Conservation (phyloP, 2,113 vertebrate genomes). For the Dolichallabes microphthalmus region DNA sequence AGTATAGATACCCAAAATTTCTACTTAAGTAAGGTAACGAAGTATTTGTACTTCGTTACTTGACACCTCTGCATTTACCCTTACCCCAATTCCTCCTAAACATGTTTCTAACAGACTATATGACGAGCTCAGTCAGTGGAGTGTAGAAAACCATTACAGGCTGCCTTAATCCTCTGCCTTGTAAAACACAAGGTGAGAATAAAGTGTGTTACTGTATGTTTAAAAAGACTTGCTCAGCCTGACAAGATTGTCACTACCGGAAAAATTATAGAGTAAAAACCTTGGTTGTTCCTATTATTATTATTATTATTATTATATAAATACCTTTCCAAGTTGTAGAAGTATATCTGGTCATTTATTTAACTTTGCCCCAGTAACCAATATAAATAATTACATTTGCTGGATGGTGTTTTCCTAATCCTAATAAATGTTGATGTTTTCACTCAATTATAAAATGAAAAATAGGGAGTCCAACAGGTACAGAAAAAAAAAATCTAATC, state of each 20-base stretch:
- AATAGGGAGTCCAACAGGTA: background rate
- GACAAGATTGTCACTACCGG: background rate
- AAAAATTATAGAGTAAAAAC: background rate
- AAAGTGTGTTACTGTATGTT: no score
- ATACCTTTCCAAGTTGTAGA: background rate
- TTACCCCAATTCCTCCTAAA: constrained; percentile 66
- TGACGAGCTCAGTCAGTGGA: constrained; percentile 48
- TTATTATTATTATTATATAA: background rate
- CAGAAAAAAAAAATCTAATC: background rate
- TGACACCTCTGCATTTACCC: constrained; percentile 55
- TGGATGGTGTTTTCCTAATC: background rate
- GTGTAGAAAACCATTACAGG: background rate
- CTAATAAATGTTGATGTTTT: background rate
- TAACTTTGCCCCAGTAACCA: background rate
- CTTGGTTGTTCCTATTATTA: background rate
- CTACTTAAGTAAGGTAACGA: no score
- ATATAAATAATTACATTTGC: background rate
- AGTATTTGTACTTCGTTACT: no score
- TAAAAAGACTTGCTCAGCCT: no score
- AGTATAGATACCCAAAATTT: no score
- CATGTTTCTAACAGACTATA: constrained; percentile 62
- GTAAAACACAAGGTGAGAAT: background rate
- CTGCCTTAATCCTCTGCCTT: background rate
- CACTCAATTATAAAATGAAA: background rate
- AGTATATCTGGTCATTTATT: background rate